phyloP scores from a whole-genome alignment of 2,113 vertebrate genomes.

The Budorcas taxicolor region DNA sequence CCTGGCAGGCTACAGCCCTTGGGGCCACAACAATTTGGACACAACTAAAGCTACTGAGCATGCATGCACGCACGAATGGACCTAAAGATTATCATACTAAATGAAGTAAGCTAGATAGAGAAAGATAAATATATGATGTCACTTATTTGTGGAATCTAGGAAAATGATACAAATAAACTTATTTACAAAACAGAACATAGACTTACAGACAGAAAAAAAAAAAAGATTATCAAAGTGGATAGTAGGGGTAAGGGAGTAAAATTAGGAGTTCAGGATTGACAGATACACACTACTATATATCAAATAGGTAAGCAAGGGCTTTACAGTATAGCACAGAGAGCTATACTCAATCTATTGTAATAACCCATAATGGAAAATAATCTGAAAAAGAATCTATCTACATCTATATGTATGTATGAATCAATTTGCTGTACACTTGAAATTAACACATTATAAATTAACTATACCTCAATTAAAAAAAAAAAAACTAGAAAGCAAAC shows the following conservation, averaged over 20 bases:
- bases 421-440: background rate
- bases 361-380: background rate
- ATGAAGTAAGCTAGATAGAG: background rate
- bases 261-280: background rate
- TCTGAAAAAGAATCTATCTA: background rate
- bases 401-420: background rate
- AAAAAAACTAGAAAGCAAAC: background rate
- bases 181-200: background rate
- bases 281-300: background rate
- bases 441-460: background rate
- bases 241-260: background rate
- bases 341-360: background rate
- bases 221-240: background rate
- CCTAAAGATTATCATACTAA: background rate
- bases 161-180: background rate
- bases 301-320: background rate
- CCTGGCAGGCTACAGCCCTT: background rate
- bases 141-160: background rate
- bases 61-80: accelerated
- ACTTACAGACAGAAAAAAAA: background rate
- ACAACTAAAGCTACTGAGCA: background rate
- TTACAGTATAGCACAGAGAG: background rate
- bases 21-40: background rate
- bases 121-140: background rate
- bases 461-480: background rate